Percentiles rank a stretch among this genome's conserved stretches.
Evolutionary conservation across 2,888 invertebrate species (phyloP).

Genomic region (Agrochola macilenta): DNA sequence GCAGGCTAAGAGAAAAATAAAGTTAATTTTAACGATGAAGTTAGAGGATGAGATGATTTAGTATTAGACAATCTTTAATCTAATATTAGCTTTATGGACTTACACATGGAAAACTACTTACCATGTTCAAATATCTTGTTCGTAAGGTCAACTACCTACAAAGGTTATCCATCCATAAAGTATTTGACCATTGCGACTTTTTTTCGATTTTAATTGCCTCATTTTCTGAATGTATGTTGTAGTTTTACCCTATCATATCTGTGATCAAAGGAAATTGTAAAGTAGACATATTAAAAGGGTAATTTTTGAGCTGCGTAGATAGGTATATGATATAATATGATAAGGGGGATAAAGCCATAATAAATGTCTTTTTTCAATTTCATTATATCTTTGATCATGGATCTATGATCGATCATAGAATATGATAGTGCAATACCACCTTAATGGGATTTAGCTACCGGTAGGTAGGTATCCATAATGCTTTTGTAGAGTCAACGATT

Average conservation of each 20-base stretch:
- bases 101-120: neutral
- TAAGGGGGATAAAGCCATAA: too few relatives aligned
- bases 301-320: too few relatives aligned
- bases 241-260: neutral
- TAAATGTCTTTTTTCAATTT: too few relatives aligned
- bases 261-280: too few relatives aligned
- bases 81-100: neutral
- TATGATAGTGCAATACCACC: too few relatives aligned
- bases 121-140: slow-evolving; percentile 23
- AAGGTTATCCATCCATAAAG: slow-evolving; percentile 10
- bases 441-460: neutral
- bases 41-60: neutral
- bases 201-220: slow-evolving; percentile 7
- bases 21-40: slow-evolving; percentile 8
- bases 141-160: slow-evolving; percentile 30
- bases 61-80: neutral
- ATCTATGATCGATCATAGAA: too few relatives aligned
- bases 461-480: neutral
- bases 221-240: slow-evolving; percentile 9
- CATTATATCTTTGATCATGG: too few relatives aligned
- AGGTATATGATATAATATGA: too few relatives aligned
- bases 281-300: too few relatives aligned
- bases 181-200: slow-evolving; percentile 2
- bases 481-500: neutral
- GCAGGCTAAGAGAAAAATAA: neutral